phyloP scores from a whole-genome alignment of 2,113 vertebrate species.

The Aldabrachelys gigantea region DNA sequence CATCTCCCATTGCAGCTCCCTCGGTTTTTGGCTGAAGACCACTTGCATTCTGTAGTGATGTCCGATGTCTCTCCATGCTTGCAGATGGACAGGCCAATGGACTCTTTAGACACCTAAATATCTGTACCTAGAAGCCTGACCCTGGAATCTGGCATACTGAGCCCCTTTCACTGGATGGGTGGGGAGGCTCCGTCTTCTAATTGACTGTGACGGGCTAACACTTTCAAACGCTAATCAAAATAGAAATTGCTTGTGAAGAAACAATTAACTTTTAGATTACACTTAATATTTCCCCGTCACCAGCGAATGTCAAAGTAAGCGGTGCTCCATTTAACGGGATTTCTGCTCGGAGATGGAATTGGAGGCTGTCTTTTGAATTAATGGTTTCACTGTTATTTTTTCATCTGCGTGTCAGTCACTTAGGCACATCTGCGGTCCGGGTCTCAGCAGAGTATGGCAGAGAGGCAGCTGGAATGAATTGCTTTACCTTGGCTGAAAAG shows the following conservation, averaged over 20 bases:
- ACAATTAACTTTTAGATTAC: conserved; percentile 15
- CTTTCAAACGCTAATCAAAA: not conserved
- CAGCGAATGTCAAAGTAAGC: not conserved
- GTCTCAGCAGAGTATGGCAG: not conserved
- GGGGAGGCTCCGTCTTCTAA: not conserved
- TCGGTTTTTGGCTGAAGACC: not conserved
- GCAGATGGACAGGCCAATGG: not conserved
- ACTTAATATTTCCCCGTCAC: not conserved
- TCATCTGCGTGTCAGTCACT: not conserved
- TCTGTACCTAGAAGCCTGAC: not conserved
- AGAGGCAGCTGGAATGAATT: not conserved
- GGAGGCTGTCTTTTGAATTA: not conserved
- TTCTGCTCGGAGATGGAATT: not conserved
- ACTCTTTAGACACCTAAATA: not conserved
- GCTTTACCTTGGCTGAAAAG: not conserved
- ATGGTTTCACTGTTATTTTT: not conserved
- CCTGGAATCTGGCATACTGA: not conserved
- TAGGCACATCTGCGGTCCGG: not conserved
- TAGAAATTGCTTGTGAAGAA: not conserved
- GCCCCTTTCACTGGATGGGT: not conserved
- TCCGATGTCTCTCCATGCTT: not conserved
- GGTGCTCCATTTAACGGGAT: not conserved
- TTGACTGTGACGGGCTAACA: not conserved
- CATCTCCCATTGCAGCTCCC: not conserved
- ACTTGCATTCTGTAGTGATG: not conserved